A percentile compares a stretch with the other conserved stretches of the same genome.
Evolutionary conservation across 2,888 invertebrate species (phyloP).

Genomic region (Drosophila vallismaia): DNA sequence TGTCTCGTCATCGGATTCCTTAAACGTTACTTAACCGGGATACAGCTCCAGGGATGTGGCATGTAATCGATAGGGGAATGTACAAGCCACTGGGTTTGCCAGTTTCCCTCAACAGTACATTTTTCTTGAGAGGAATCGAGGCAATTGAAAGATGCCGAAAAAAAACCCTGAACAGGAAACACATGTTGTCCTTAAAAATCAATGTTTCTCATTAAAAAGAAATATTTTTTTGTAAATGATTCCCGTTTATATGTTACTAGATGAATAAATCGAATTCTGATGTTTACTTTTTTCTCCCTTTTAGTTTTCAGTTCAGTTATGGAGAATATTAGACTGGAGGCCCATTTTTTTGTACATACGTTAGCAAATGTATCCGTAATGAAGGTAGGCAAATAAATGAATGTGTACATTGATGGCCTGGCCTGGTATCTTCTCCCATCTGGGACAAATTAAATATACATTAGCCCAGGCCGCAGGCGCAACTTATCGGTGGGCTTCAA

Average conservation of each 20-base stretch:
- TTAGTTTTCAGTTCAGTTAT: constrained; percentile 5
- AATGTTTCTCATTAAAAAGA: not conserved
- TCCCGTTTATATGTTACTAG: not conserved
- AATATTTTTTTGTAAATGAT: not conserved
- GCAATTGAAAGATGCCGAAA: not conserved
- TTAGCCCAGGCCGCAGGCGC: constrained; percentile 18
- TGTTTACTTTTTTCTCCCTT: not conserved
- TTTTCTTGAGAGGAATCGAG: not conserved
- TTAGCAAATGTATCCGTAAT: constrained; percentile 34
- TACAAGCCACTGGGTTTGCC: constrained; percentile 11
- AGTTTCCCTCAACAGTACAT: not conserved
- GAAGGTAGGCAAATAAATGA: constrained; percentile 36
- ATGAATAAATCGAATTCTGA: not conserved
- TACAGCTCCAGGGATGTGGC: constrained; percentile 30
- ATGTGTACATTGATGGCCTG: constrained; percentile 29
- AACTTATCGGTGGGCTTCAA: constrained; percentile 18
- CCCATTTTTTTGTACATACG: constrained; percentile 2
- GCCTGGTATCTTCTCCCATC: constrained; percentile 28
- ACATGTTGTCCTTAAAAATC: not conserved
- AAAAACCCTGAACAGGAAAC: not conserved
- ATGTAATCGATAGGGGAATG: constrained; percentile 35
- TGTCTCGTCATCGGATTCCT: constrained; percentile 38
- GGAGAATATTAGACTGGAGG: constrained; percentile 8
- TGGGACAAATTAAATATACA: constrained; percentile 43
- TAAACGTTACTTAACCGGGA: constrained; percentile 42